Evolutionary conservation across 2,888 invertebrate genomes (phyloP).

Genomic region (Heteromurus nitidus): DNA sequence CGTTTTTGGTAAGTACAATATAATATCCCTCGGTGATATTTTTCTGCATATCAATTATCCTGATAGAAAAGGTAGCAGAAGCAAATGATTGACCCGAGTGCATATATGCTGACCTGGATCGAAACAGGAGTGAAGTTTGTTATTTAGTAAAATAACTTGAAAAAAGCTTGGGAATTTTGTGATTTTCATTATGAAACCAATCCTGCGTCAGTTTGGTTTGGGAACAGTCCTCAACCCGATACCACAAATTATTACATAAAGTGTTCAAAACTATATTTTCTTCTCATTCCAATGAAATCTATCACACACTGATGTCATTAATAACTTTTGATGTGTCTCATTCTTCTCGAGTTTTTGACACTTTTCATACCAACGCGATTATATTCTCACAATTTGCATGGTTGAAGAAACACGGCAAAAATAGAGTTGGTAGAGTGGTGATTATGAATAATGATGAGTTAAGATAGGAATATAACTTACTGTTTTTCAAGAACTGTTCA

Average conservation of each 20-base stretch:
- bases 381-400: conserved; percentile 64
- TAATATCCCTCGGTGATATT: background rate
- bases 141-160: background rate
- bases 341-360: conserved; percentile 53
- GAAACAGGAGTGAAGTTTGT: too few relatives aligned
- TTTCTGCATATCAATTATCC: too few relatives aligned
- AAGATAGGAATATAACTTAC: too few relatives aligned
- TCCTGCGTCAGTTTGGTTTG: too few relatives aligned
- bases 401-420: conserved; percentile 62
- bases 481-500: conserved; percentile 12
- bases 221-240: too few relatives aligned
- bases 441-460: conserved; percentile 65
- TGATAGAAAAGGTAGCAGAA: background rate
- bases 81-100: background rate
- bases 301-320: too few relatives aligned
- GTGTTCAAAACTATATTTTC: too few relatives aligned
- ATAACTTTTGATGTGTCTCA: too few relatives aligned
- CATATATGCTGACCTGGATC: too few relatives aligned
- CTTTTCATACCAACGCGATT: conserved; percentile 62
- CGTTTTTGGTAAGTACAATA: conserved; percentile 50
- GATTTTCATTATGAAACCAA: background rate
- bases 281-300: too few relatives aligned
- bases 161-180: background rate
- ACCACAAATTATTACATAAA: too few relatives aligned
- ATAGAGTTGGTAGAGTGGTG: conserved; percentile 53